Evolutionary conservation across 2,797 vertebrate species (phyloP), one percentile per base, ranked within the genome.

Genomic region (Xenops minutus): DNA sequence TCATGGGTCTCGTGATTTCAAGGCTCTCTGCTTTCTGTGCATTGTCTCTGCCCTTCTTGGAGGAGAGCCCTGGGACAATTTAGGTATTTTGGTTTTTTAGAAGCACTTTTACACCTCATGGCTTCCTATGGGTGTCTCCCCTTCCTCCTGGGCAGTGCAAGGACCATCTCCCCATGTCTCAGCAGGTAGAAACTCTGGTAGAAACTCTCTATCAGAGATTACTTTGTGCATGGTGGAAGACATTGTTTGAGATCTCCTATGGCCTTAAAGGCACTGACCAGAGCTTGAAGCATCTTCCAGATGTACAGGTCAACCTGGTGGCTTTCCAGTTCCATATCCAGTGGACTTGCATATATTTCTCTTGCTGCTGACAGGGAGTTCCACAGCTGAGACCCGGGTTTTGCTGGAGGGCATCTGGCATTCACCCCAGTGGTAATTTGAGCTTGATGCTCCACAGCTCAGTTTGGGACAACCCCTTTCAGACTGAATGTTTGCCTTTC

Each of bases 311-410:
- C n/a, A 26, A 12, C 29, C 37, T 51, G 67, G 19, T n/a, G n/a
- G 26, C 55, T 64, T 41, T 87, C 41, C 20, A 56, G 23, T 39
- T 27, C 13, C 34, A 3, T 1, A 9, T 43, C 29, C 17, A 10
- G 30, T 2, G 1, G 41, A n/a, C 29, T n/a, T 48, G 16, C 19
- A 43, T 32, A 19, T n/a, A 41, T 7, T 0, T 1, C 24, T 66
- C 6, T 23, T 74, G 39, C 30, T 85, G 62, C 37, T 43, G 34
- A 51, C 5, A 49, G n/a, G 1, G 9, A 54, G 15, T 69, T 59
- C 29, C 10, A 6, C 21, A 61, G 27, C 21, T 19, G 66, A 46
- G 27, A 34, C 19, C 22, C 29, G 36, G 12, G 27, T 39, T 86
- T 89, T 72, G 39, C 32, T 41, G 20, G 34, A 86, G 58, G 36